phyloP scores from a whole-genome alignment of 2,797 vertebrate species.

The Muscicapa striata region DNA sequence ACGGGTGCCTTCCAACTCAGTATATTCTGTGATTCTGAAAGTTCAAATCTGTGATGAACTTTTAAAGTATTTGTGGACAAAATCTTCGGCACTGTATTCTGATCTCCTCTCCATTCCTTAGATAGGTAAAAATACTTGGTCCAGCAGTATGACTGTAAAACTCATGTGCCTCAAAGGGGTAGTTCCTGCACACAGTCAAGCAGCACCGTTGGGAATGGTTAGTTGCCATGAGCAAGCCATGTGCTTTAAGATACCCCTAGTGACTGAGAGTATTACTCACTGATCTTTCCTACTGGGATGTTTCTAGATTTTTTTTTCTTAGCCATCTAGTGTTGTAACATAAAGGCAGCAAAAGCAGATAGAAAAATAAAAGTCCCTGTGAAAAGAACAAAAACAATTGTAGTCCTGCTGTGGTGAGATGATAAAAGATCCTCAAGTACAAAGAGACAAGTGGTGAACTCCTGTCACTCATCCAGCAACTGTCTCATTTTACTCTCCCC shows the following conservation, averaged over 20 bases:
- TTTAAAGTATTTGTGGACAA: not conserved
- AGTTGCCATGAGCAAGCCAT: not conserved
- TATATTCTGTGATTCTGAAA: not conserved
- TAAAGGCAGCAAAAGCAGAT: conserved; percentile 4
- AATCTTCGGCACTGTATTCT: not conserved
- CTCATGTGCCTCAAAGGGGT: not conserved
- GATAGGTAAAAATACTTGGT: not conserved
- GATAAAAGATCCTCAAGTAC: conserved; percentile 33
- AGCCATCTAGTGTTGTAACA: not conserved
- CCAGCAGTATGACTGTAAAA: not conserved
- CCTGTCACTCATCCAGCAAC: not conserved
- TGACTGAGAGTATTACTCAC: not conserved
- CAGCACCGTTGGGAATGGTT: not conserved
- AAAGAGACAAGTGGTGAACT: conserved; percentile 18
- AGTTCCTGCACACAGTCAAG: not conserved
- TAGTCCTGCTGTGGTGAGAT: not conserved
- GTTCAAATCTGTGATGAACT: not conserved
- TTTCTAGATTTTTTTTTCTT: not conserved
- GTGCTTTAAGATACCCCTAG: not conserved
- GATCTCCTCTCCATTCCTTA: not conserved
- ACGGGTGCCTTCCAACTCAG: not conserved
- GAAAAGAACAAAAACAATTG: conserved; percentile 15
- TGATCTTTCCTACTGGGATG: conserved; percentile 21
- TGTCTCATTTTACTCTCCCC: conserved; percentile 4
- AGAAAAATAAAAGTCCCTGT: conserved; percentile 9